Evolutionary conservation across 2,113 vertebrate species (phyloP).

Genomic region (Psittacus erithacus): DNA sequence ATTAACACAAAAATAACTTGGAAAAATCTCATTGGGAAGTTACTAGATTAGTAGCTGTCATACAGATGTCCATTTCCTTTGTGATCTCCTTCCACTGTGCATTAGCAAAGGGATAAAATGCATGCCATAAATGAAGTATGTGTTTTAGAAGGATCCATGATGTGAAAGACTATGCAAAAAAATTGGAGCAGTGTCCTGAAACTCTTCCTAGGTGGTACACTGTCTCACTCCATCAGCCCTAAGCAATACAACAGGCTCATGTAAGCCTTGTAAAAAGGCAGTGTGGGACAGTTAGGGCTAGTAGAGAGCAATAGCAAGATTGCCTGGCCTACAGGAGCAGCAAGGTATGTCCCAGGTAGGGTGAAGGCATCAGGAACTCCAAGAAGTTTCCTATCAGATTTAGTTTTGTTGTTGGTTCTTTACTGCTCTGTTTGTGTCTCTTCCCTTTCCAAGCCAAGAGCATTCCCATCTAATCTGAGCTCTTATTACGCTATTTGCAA

Average conservation of each 20-base stretch:
- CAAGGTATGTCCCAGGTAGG: neutral
- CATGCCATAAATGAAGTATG: neutral
- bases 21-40: neutral
- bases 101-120: neutral
- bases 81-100: neutral
- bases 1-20: neutral
- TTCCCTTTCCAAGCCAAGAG: neutral
- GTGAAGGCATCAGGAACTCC: neutral
- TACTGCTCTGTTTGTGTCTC: neutral
- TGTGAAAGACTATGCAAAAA: neutral
- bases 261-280: neutral
- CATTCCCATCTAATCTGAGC: neutral
- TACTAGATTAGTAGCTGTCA: neutral
- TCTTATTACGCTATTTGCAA: neutral
- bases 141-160: neutral
- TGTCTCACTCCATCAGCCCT: neutral
- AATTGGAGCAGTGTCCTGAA: neutral
- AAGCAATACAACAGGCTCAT: neutral
- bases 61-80: neutral
- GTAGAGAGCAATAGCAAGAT: neutral
- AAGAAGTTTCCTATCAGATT: neutral
- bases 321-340: neutral
- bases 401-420: neutral
- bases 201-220: neutral
- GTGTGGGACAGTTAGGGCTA: neutral